Percentiles rank a stretch among this genome's conserved stretches.
These are phyloP conservation scores for Danio jaintianensis DNA, from an alignment of 2,797 vertebrate species.

Conservation along the genomic window DNA sequence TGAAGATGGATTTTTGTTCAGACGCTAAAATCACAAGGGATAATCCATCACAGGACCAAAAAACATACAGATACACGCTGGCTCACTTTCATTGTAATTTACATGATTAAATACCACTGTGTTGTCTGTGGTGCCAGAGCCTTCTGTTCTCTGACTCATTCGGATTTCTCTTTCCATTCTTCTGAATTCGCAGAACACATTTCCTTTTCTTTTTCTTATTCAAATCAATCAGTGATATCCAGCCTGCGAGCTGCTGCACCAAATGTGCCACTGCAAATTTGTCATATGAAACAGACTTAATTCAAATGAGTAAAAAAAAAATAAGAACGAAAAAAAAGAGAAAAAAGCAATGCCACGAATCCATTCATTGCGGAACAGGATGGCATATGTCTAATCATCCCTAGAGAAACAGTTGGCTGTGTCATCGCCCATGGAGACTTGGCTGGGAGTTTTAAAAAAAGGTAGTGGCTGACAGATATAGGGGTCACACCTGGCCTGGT, in stretches of 20 bases:
- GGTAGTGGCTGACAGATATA: slow-evolving; percentile 69
- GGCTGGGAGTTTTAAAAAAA: slow-evolving; percentile 50
- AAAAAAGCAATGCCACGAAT: slow-evolving; percentile 20
- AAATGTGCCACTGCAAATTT: slow-evolving; percentile 32
- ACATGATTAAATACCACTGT: slow-evolving; percentile 48
- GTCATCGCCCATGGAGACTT: slow-evolving; percentile 50
- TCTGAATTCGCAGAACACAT: neutral
- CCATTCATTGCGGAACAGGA: slow-evolving; percentile 67
- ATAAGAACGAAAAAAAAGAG: slow-evolving; percentile 25
- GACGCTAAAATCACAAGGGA: slow-evolving; percentile 30
- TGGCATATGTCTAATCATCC: slow-evolving; percentile 55
- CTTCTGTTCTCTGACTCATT: slow-evolving; percentile 45
- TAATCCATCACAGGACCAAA: slow-evolving; percentile 22
- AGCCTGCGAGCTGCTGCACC: neutral
- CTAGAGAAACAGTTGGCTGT: slow-evolving; percentile 63
- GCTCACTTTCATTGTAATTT: slow-evolving; percentile 45
- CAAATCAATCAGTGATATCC: slow-evolving; percentile 27
- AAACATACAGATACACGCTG: slow-evolving; percentile 38
- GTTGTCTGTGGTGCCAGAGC: slow-evolving; percentile 33
- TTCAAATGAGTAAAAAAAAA: slow-evolving; percentile 39
- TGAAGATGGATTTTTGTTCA: neutral
- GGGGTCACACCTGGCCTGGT: slow-evolving; percentile 65
- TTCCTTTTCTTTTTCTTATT: slow-evolving; percentile 36
- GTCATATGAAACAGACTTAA: slow-evolving; percentile 29
- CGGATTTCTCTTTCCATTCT: slow-evolving; percentile 23